Evolutionary conservation across 1,140 invertebrate species (phyloP), one percentile per base, ranked within the genome.

Genomic region (Maniola jurtina): DNA sequence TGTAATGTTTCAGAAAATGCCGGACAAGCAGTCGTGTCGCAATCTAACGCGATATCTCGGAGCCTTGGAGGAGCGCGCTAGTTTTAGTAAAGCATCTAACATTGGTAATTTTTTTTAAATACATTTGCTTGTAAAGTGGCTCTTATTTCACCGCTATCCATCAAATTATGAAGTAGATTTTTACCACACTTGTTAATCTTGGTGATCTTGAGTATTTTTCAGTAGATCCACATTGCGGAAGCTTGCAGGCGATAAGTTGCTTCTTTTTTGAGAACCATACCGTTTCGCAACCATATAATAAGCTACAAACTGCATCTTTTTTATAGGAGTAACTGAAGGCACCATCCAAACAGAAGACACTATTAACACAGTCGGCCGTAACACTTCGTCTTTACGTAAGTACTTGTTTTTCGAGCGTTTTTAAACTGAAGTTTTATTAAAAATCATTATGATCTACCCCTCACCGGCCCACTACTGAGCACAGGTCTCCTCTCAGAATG

Each of bases 21-120:
- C 84, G 0, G 86, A 89, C 40, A 90, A 84, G 59, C 88, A 88
- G 54, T 89, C 88, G 0, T 78, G 79, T 38, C 71, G 88, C 2
- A 88, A 90, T 16, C 62, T 90, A 0, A 87, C 85, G 0, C 74
- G 81, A 3, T 90, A 89, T 52, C 72, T 90, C 9, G 86, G 88
- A 5, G 75, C 84, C 5, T 64, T 90, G 13, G 88, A 90, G 15
- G 86, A 87, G 61, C 72, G 81, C 5, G 64, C 77, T 6, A 84
- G 79, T 59, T 66, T 89, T 3, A 85, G 83, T 71, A 90, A 90
- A 72, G 78, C 87, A 61, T 88, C 86, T 6, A 72, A 75, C 35
- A 77, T 76, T 67, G 85, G 85, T 85, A 79, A 52, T n/a, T 40
- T 34, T 11, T 55, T 35, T 55, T 9, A 0, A 11, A 45, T 2